A percentile compares a stretch with the other conserved stretches of the same genome.
phyloP scores from a whole-genome alignment of 2,113 vertebrate genomes.

The Dipodomys stephensi region DNA sequence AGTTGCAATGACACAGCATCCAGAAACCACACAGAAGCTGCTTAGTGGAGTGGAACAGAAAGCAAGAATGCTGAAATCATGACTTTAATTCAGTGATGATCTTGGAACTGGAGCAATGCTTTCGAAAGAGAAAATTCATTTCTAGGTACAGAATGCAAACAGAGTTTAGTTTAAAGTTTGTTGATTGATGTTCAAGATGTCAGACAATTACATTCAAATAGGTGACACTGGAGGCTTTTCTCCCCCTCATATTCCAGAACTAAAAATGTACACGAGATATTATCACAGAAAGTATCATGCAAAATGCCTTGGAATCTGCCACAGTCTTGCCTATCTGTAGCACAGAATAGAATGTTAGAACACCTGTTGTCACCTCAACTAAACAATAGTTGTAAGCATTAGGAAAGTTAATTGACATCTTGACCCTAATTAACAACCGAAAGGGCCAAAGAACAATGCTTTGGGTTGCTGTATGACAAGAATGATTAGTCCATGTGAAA shows the following conservation, averaged over 20 bases:
- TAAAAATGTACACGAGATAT: not conserved
- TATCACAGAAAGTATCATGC: not conserved
- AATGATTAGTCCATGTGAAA: not conserved
- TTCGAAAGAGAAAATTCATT: not conserved
- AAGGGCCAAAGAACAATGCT: not conserved
- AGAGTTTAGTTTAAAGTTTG: not conserved
- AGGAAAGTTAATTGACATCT: not conserved
- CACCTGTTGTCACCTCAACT: accelerated
- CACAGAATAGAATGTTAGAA: not conserved
- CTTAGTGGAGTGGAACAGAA: conserved; percentile 55
- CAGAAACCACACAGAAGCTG: conserved; percentile 36
- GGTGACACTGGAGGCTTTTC: accelerated
- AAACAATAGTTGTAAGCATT: not conserved
- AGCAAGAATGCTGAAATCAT: conserved; percentile 19
- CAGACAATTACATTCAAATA: not conserved
- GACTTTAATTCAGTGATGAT: conserved; percentile 41
- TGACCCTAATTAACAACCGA: not conserved
- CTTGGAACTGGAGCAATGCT: not conserved
- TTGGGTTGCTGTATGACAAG: not conserved
- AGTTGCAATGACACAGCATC: conserved; percentile 20
- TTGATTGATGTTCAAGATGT: not conserved
- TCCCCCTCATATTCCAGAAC: not conserved
- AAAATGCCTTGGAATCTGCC: not conserved
- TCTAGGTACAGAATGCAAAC: not conserved
- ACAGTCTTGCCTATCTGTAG: not conserved